These are phyloP conservation scores for Rhynchopsitta pachyrhyncha DNA, from an alignment of 2,113 vertebrate genomes.

Conservation along the genomic window DNA sequence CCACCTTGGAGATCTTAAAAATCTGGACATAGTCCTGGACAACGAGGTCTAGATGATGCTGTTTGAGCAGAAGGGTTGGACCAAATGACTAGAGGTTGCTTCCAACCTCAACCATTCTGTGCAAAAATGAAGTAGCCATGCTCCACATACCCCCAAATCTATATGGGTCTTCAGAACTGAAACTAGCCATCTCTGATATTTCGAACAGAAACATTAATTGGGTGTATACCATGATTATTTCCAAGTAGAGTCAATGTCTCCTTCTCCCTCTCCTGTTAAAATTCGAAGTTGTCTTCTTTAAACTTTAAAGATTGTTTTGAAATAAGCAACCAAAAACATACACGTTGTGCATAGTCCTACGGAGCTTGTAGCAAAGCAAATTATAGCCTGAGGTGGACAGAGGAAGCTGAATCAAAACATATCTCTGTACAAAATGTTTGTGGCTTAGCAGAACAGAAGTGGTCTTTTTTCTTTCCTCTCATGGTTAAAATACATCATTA, in stretches of 20 bases:
- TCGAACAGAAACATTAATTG: not conserved
- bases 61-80: not conserved
- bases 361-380: not conserved
- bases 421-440: not conserved
- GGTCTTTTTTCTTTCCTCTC: not conserved
- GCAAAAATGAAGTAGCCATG: not conserved
- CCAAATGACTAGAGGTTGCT: not conserved
- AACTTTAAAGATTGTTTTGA: constrained; percentile 30
- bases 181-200: not conserved
- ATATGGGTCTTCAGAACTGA: not conserved
- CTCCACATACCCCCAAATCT: not conserved
- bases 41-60: not conserved
- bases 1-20: not conserved
- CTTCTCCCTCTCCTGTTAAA: not conserved
- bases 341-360: not conserved
- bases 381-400: not conserved
- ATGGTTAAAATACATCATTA: not conserved
- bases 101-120: not conserved
- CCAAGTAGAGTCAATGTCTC: not conserved
- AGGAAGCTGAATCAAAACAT: constrained; percentile 17
- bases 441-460: constrained; percentile 33
- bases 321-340: not conserved
- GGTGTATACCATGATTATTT: accelerated
- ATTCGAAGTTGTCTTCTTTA: not conserved
- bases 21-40: not conserved